Conservation (phyloP, 2,797 vertebrate genomes). For the Lagocephalus sceleratus region DNA sequence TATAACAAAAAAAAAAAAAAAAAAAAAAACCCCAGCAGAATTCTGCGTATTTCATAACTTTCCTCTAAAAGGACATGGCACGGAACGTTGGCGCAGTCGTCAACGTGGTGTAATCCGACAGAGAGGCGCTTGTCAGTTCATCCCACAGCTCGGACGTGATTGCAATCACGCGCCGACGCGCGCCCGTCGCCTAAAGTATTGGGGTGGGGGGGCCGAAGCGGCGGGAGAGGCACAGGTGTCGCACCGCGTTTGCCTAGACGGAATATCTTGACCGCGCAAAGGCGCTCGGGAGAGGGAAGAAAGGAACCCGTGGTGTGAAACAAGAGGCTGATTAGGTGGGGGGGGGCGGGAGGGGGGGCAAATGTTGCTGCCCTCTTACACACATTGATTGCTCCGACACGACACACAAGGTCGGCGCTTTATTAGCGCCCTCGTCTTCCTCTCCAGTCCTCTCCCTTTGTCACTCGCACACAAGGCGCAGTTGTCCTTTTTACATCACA, state of each 20-base stretch:
- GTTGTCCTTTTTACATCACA: background rate
- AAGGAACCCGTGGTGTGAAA: background rate
- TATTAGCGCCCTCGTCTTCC: constrained; percentile 44
- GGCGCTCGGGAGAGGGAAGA: constrained; percentile 16
- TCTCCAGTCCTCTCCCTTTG: constrained; percentile 17
- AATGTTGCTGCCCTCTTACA: constrained; percentile 24
- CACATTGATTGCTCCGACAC: constrained; percentile 53
- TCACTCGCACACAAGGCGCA: constrained; percentile 21
- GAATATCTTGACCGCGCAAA: constrained; percentile 19
- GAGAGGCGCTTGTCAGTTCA: constrained; percentile 28
- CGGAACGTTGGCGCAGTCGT: background rate
- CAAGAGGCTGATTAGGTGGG: constrained; percentile 1
- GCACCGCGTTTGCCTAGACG: background rate
- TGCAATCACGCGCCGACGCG: constrained; percentile 41
- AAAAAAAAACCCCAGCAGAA: too few relatives aligned
- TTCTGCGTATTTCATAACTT: too few relatives aligned
- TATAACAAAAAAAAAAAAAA: too few relatives aligned
- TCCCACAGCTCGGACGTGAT: constrained; percentile 40
- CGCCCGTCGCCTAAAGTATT: constrained; percentile 5
- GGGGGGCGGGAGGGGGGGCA: constrained; percentile 29
- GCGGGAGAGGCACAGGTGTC: background rate
- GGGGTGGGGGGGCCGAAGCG: background rate
- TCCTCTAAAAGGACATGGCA: too few relatives aligned
- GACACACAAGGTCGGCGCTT: constrained; percentile 55
- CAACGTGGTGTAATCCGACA: background rate